phyloP scores from a whole-genome alignment of 1,140 invertebrate species.

The Leguminivora glycinivorella region DNA sequence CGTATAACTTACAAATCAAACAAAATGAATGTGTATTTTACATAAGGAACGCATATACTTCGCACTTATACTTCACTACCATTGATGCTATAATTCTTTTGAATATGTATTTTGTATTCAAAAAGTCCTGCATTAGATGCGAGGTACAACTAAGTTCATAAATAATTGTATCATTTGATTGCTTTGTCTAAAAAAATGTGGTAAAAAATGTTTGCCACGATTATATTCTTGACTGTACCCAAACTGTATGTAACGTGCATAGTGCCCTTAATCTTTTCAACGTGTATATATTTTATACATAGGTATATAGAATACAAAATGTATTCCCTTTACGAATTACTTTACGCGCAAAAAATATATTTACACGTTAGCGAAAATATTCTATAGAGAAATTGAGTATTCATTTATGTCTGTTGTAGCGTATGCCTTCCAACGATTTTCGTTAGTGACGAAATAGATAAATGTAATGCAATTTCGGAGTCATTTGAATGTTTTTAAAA shows the following conservation, averaged over 20 bases:
- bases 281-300: constrained; percentile 28
- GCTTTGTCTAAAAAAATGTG: not conserved
- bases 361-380: constrained; percentile 28
- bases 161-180: not conserved
- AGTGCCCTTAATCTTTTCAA: constrained; percentile 17
- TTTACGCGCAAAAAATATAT: constrained; percentile 27
- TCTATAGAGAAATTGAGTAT: constrained; percentile 27
- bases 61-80: not conserved
- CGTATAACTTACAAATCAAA: not conserved
- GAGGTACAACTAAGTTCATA: not conserved
- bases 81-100: not conserved
- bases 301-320: constrained; percentile 21
- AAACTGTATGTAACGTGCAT: not conserved
- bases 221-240: not conserved
- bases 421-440: not conserved
- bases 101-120: constrained; percentile 2
- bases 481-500: not conserved
- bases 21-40: not conserved
- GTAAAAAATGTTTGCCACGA: not conserved
- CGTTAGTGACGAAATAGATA: not conserved
- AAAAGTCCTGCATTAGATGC: not conserved
- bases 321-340: constrained; percentile 27
- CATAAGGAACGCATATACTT: constrained; percentile 5
- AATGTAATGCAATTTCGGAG: not conserved
- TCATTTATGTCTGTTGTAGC: constrained; percentile 18